Evolutionary conservation across 2,888 invertebrate genomes (phyloP).

Genomic region (Crioceris asparagi): DNA sequence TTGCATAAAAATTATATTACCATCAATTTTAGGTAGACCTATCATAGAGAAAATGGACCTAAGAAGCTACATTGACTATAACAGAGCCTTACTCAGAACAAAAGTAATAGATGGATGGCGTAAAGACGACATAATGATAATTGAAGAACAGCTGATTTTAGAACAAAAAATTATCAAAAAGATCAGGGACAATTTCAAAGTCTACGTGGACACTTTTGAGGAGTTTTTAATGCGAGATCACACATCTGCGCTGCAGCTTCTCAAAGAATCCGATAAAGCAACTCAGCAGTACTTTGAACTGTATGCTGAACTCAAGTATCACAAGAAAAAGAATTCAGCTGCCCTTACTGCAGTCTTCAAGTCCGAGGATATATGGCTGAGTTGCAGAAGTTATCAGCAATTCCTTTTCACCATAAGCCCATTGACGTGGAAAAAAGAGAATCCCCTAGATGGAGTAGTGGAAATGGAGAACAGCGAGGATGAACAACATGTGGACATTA

Average conservation of each 20-base stretch:
- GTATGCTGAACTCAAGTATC: constrained; percentile 37
- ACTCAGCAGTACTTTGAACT: constrained; percentile 37
- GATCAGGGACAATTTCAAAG: constrained; percentile 39
- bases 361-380: constrained; percentile 51
- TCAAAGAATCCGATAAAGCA: constrained; percentile 42
- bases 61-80: constrained; percentile 43
- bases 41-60: constrained; percentile 48
- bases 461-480: not conserved
- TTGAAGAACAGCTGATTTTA: constrained; percentile 44
- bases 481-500: not conserved
- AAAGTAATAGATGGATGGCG: constrained; percentile 36
- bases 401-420: constrained; percentile 59
- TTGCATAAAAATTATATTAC: not conserved
- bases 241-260: constrained; percentile 23
- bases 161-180: constrained; percentile 43
- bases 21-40: constrained; percentile 38
- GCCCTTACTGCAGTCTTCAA: constrained; percentile 42
- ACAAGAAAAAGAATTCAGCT: constrained; percentile 36
- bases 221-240: constrained; percentile 52
- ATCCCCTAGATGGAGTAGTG: not conserved
- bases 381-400: constrained; percentile 54
- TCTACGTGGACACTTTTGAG: constrained; percentile 48
- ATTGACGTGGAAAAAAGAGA: constrained; percentile 41
- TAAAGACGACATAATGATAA: constrained; percentile 38
- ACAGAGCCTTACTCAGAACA: constrained; percentile 36